Percentiles rank a stretch among this genome's conserved stretches.
Conservation (phyloP, 2,888 invertebrate species). For the Aphidius colemani region DNA sequence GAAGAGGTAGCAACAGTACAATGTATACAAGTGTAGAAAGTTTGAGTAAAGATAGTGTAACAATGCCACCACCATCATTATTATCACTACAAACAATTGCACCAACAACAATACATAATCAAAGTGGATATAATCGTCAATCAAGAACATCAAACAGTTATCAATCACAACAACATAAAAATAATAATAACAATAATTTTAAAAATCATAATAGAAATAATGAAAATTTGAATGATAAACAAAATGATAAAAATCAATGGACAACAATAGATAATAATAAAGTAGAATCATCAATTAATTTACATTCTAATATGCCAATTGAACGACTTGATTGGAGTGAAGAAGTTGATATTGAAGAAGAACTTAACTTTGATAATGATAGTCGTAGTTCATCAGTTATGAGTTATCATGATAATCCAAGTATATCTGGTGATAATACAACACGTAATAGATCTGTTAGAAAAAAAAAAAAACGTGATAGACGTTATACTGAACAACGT, state of each 20-base stretch:
- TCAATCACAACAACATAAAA: not conserved
- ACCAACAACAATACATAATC: not conserved
- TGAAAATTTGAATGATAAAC: constrained; percentile 39
- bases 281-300: constrained; percentile 19
- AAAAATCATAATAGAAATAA: constrained; percentile 41
- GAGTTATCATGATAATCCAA: constrained; percentile 58
- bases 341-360: constrained; percentile 65
- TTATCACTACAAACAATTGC: constrained; percentile 37
- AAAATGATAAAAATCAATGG: constrained; percentile 22
- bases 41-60: constrained; percentile 49
- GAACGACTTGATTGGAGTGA: constrained; percentile 65
- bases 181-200: constrained; percentile 12
- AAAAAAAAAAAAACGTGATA: constrained; percentile 58
- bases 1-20: constrained; percentile 58
- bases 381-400: constrained; percentile 64
- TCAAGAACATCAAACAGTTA: constrained; percentile 9
- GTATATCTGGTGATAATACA: constrained; percentile 34
- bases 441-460: constrained; percentile 44
- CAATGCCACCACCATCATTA: constrained; percentile 50
- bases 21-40: constrained; percentile 58
- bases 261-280: constrained; percentile 25
- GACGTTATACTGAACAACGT: constrained; percentile 60
- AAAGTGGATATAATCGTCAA: constrained; percentile 10
- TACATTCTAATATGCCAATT: constrained; percentile 30
- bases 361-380: constrained; percentile 58